phyloP scores from a whole-genome alignment of 1,140 invertebrate species.

The Hyles vespertilio region DNA sequence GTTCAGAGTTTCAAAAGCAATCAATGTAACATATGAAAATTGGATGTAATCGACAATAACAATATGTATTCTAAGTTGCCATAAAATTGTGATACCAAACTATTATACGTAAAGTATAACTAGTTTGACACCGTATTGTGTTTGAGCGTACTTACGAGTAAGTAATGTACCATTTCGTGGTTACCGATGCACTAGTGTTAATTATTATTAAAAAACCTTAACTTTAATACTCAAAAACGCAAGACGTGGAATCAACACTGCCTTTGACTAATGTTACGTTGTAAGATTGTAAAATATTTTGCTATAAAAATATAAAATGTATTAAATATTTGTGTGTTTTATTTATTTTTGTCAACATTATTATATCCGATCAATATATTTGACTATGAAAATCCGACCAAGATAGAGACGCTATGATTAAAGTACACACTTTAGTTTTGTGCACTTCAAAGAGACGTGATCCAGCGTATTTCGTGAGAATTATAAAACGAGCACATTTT shows the following conservation, averaged over 20 bases:
- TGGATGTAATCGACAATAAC: conserved; percentile 10
- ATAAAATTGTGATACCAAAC: conserved; percentile 70
- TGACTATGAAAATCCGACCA: no score
- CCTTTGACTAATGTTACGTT: conserved; percentile 58
- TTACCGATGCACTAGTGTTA: conserved; percentile 22
- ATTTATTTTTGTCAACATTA: no score
- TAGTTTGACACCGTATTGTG: not conserved
- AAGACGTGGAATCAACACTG: conserved; percentile 52
- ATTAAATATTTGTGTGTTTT: no score
- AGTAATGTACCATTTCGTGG: conserved; percentile 10
- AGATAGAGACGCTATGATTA: no score
- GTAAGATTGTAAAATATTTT: conserved; percentile 62
- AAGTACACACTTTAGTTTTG: no score
- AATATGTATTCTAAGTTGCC: conserved; percentile 49
- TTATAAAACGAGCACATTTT: no score
- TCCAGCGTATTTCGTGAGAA: no score
- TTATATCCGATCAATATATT: no score
- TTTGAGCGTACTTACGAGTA: not conserved
- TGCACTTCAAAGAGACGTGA: no score
- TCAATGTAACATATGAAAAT: not conserved
- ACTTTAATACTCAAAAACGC: conserved; percentile 58
- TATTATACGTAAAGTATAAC: conserved; percentile 20
- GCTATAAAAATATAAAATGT: conserved; percentile 37
- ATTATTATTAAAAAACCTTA: conserved; percentile 25
- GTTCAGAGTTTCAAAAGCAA: no score